Percentiles rank a stretch among this genome's conserved stretches.
These are phyloP conservation scores for Campylorhamphus procurvoides DNA, from an alignment of 2,113 vertebrate species.

Conservation along the genomic window DNA sequence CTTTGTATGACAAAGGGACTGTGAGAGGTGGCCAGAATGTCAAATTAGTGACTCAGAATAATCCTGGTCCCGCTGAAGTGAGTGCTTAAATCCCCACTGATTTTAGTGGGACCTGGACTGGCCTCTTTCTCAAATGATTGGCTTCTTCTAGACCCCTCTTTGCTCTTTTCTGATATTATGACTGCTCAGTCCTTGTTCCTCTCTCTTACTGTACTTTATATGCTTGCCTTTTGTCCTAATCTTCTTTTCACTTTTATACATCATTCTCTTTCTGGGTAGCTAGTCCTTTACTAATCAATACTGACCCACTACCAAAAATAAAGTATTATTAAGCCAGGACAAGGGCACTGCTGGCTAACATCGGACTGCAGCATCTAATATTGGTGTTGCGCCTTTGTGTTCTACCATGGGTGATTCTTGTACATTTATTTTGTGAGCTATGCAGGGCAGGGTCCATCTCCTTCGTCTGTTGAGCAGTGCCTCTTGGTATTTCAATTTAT, in stretches of 20 bases:
- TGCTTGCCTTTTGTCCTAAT: background rate
- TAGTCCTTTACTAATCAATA: background rate
- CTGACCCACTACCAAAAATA: background rate
- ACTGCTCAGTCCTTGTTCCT: background rate
- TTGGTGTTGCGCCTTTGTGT: background rate
- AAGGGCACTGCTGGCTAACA: background rate
- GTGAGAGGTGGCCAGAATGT: constrained; percentile 36
- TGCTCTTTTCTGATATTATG: background rate
- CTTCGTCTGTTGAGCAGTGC: background rate
- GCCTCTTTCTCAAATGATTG: background rate
- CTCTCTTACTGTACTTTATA: background rate
- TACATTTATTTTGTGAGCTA: background rate
- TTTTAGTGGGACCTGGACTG: background rate
- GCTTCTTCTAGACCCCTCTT: background rate
- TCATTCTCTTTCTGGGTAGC: background rate
- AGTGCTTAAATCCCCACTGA: background rate
- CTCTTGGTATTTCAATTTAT: background rate
- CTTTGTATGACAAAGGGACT: constrained; percentile 33
- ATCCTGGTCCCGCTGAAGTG: background rate
- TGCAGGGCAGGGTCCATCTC: background rate
- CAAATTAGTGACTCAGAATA: constrained; percentile 16
- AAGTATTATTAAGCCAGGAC: background rate
- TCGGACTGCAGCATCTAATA: background rate
- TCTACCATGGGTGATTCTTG: background rate
- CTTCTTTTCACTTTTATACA: background rate